phyloP scores from a whole-genome alignment of 1,140 invertebrate genomes.

The Lucilia cuprina region DNA sequence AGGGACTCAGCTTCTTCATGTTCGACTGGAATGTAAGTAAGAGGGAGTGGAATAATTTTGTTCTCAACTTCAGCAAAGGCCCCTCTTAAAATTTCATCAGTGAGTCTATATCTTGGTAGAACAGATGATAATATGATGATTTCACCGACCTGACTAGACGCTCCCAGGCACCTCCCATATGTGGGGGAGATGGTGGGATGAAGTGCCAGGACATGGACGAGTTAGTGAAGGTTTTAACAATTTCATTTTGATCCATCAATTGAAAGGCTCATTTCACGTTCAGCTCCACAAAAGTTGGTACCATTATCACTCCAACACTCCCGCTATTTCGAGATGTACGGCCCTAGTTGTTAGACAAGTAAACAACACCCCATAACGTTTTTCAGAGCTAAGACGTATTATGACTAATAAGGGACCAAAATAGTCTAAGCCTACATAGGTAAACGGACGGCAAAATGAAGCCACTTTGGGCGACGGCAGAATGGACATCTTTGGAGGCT shows the following conservation, averaged over 20 bases:
- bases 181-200: background rate
- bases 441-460: background rate
- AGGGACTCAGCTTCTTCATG: background rate
- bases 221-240: background rate
- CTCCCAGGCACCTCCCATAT: constrained; percentile 16
- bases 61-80: constrained; percentile 37
- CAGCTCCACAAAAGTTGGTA: background rate
- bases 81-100: constrained; percentile 36
- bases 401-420: background rate
- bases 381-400: background rate
- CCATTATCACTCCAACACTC: background rate
- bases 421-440: background rate
- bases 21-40: constrained; percentile 42
- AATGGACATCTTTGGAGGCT: background rate
- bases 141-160: background rate
- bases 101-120: background rate
- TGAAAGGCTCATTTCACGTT: background rate
- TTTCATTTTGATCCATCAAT: background rate
- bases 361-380: background rate
- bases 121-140: constrained; percentile 20
- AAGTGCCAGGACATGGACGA: background rate
- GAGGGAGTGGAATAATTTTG: constrained; percentile 43
- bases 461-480: background rate
- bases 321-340: background rate
- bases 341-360: background rate